phyloP scores from a whole-genome alignment of 2,888 invertebrate genomes.

The Drosophila nr. medialis region DNA sequence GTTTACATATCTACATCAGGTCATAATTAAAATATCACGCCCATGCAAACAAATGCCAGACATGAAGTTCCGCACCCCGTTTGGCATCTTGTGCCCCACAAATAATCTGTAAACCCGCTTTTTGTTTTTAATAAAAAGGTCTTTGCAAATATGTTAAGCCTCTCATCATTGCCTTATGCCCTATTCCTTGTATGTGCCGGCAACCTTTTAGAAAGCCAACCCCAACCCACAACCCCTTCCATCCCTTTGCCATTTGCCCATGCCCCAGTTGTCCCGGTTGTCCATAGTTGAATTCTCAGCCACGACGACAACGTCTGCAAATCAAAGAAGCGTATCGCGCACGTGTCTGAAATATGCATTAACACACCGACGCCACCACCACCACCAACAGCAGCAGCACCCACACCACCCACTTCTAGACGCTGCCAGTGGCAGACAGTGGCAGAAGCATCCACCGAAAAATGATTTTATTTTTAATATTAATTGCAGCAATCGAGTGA shows the following conservation, averaged over 20 bases:
- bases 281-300: constrained; percentile 34
- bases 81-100: constrained; percentile 14
- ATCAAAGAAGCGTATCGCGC: constrained; percentile 79
- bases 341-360: constrained; percentile 81
- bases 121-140: constrained; percentile 76
- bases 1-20: constrained; percentile 56
- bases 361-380: constrained; percentile 62
- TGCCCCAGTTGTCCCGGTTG: background rate
- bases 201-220: constrained; percentile 31
- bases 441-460: constrained; percentile 59
- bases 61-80: constrained; percentile 1
- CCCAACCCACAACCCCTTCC: background rate
- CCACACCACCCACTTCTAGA: constrained; percentile 9
- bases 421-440: constrained; percentile 46
- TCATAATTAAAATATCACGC: constrained; percentile 80
- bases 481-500: constrained; percentile 79
- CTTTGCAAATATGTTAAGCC: constrained; percentile 79
- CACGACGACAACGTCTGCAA: constrained; percentile 62
- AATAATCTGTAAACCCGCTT: constrained; percentile 70
- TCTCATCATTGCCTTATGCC: constrained; percentile 72
- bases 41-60: constrained; percentile 62
- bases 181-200: constrained; percentile 10
- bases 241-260: constrained; percentile 1
- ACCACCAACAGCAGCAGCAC: constrained; percentile 12
- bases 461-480: constrained; percentile 75